These are phyloP conservation scores for Mareca strepera DNA, from an alignment of 2,797 vertebrate genomes.

Conservation along the genomic window DNA sequence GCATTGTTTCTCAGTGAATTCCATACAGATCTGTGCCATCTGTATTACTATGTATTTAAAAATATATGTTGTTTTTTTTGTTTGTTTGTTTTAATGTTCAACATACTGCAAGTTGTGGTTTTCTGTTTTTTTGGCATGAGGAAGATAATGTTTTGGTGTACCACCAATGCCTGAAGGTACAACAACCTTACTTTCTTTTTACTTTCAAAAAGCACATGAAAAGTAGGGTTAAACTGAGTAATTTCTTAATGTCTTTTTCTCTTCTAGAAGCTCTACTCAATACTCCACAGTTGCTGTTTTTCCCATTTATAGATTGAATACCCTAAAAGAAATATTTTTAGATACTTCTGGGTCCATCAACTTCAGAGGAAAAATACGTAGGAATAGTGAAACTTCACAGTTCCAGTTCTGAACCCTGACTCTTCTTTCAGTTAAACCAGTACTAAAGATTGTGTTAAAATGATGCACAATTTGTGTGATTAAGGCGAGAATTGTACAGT, in stretches of 20 bases:
- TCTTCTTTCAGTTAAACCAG: neutral
- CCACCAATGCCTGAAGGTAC: neutral
- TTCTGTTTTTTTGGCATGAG: neutral
- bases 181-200: neutral
- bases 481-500: neutral
- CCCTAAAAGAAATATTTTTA: neutral
- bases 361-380: neutral
- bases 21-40: neutral
- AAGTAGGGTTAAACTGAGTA: neutral
- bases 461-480: neutral
- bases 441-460: slow-evolving; percentile 13
- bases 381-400: neutral
- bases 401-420: neutral
- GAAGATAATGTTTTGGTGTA: neutral
- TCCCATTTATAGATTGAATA: neutral
- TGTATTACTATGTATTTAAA: neutral
- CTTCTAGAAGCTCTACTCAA: neutral
- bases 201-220: neutral
- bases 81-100: neutral
- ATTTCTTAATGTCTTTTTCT: neutral
- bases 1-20: neutral
- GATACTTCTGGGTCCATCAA: neutral
- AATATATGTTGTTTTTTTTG: accelerated
- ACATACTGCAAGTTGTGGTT: neutral
- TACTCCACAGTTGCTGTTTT: neutral